A percentile compares a stretch with the other conserved stretches of the same genome.
Evolutionary conservation across 2,797 vertebrate genomes (phyloP).

Genomic region (Yasuhikotakia modesta): DNA sequence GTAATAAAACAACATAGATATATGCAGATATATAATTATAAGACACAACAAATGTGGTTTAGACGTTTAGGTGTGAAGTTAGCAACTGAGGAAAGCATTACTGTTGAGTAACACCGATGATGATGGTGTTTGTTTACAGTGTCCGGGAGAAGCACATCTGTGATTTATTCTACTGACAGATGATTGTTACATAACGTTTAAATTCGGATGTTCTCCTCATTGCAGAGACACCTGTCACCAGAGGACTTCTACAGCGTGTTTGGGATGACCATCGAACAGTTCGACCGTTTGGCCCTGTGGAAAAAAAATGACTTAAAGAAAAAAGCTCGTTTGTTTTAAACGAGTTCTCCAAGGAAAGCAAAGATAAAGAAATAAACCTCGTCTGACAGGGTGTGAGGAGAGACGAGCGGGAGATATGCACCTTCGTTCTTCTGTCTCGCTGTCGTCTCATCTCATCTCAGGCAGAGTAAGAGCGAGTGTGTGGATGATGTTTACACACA

Average conservation of each 20-base stretch:
- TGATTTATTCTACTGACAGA: too few relatives aligned
- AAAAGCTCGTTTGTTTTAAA: slow-evolving; percentile 90
- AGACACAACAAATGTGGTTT: too few relatives aligned
- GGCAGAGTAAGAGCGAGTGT: slow-evolving; percentile 42
- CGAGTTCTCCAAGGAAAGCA: slow-evolving; percentile 43
- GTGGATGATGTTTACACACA: slow-evolving; percentile 41
- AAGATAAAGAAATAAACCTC: slow-evolving; percentile 38
- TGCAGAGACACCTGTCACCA: slow-evolving; percentile 91
- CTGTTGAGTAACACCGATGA: too few relatives aligned
- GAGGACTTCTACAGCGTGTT: slow-evolving; percentile 92
- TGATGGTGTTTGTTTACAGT: too few relatives aligned
- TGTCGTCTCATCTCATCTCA: slow-evolving; percentile 61
- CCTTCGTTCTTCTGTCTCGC: slow-evolving; percentile 60
- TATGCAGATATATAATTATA: too few relatives aligned
- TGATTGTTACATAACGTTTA: neutral
- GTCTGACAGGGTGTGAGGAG: slow-evolving; percentile 26
- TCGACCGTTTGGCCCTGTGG: slow-evolving; percentile 96
- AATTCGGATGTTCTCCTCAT: slow-evolving; percentile 32
- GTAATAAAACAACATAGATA: too few relatives aligned
- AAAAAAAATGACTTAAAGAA: slow-evolving; percentile 96
- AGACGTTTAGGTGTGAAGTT: too few relatives aligned
- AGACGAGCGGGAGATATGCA: slow-evolving; percentile 62
- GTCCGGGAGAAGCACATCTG: neutral
- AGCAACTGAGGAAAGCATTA: too few relatives aligned
- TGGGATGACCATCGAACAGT: slow-evolving; percentile 90